A percentile compares a stretch with the other conserved stretches of the same genome.
Conservation (phyloP, 1,140 invertebrate species). For the Trachymyrmex septentrionalis region DNA sequence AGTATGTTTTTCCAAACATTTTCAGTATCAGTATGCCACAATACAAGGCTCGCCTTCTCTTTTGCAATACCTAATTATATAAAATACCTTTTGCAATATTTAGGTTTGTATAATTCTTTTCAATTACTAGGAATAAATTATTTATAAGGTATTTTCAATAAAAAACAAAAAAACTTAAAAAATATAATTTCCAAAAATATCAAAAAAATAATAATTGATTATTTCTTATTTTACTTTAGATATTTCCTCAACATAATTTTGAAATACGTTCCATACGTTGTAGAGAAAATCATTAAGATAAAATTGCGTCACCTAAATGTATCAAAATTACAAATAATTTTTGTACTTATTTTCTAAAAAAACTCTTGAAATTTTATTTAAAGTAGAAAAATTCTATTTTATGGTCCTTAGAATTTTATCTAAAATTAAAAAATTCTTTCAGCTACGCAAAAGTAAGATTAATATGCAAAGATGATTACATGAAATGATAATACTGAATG, state of each 20-base stretch:
- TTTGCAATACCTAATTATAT: not conserved
- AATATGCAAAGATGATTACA: constrained; percentile 55
- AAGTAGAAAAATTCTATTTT: too few species aligned
- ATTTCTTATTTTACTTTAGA: not conserved
- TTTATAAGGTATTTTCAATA: not conserved
- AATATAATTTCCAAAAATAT: constrained; percentile 19
- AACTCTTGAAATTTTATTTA: too few species aligned
- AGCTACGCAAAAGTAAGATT: constrained; percentile 40
- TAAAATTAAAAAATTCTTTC: not conserved
- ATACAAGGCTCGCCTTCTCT: constrained; percentile 35
- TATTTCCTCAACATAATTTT: constrained; percentile 24
- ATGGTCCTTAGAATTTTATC: constrained; percentile 12
- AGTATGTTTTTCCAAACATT: constrained; percentile 72
- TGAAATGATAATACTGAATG: constrained; percentile 58
- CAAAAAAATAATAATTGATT: not conserved
- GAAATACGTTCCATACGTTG: constrained; percentile 33
- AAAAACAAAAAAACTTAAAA: not conserved
- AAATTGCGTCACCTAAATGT: not conserved
- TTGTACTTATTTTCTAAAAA: not conserved
- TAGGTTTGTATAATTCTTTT: constrained; percentile 1
- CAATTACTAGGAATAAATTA: not conserved
- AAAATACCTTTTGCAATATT: too few species aligned
- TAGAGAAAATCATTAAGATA: constrained; percentile 4
- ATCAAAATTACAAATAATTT: constrained; percentile 17
- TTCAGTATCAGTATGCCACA: constrained; percentile 81